Conservation (phyloP, 1,140 invertebrate genomes). For the Drosophila nigromelanica region DNA sequence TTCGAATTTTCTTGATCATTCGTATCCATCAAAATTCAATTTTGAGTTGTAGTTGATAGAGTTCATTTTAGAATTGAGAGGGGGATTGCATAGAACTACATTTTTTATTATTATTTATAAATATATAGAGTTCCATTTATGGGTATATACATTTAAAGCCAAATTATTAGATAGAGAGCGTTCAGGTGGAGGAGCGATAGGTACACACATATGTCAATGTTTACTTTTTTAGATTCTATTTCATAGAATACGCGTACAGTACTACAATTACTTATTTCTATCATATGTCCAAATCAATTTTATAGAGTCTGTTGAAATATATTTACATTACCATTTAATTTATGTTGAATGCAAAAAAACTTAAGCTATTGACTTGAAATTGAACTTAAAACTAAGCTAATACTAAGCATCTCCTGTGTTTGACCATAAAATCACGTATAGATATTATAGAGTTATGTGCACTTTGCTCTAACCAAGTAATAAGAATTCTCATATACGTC, state of each 20-base stretch:
- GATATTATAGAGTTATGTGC: slow-evolving; percentile 21
- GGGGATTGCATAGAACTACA: slow-evolving; percentile 39
- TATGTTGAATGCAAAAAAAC: slow-evolving; percentile 27
- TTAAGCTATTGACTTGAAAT: slow-evolving; percentile 57
- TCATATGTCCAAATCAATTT: slow-evolving; percentile 25
- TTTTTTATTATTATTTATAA: slow-evolving; percentile 20
- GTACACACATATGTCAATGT: slow-evolving; percentile 79
- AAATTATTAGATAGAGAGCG: slow-evolving; percentile 62
- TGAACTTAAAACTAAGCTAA: slow-evolving; percentile 43
- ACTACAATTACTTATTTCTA: slow-evolving; percentile 48
- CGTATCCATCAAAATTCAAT: slow-evolving; percentile 63
- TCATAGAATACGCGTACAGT: slow-evolving; percentile 57
- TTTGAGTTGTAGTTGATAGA: slow-evolving; percentile 51
- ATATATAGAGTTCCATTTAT: slow-evolving; percentile 32
- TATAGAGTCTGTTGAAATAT: slow-evolving; percentile 22
- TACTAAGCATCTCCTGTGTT: slow-evolving; percentile 55
- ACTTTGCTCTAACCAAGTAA: slow-evolving; percentile 19
- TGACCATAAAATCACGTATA: slow-evolving; percentile 48
- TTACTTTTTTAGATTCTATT: slow-evolving; percentile 65
- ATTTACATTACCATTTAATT: slow-evolving; percentile 25
- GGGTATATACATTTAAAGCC: slow-evolving; percentile 64
- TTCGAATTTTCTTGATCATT: slow-evolving; percentile 20
- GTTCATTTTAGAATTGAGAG: slow-evolving; percentile 9
- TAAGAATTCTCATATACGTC: neutral
- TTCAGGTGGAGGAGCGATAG: slow-evolving; percentile 81